Evolutionary conservation across 2,797 vertebrate genomes (phyloP), one percentile per base, ranked within the genome.

Genomic region (Mormyrus hasselquistii): DNA sequence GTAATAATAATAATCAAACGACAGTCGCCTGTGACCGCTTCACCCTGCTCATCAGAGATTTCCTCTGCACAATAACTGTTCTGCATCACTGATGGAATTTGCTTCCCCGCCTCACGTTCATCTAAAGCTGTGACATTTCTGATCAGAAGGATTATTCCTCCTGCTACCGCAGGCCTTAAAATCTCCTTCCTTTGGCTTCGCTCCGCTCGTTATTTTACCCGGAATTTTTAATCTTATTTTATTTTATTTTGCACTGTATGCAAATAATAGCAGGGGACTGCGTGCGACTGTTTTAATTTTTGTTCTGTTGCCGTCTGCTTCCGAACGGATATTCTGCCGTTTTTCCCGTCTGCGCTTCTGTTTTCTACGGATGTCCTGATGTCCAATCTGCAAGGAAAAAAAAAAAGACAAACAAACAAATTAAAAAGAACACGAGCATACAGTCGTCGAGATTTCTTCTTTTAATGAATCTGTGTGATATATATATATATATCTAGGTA

Each of bases 1-100:
- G 97, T 97, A 98, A 99, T 99, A 98, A 99, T 99, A 97, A 98
- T 99, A 98, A 99, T 98, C 98, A 98, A 97, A 99, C 98, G 97
- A 98, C 97, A 98, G 97, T 99, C 97, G 98, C 98, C 97, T 98
- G 97, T 98, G 98, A 98, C 97, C 97, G 96, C 95, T 96, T 95
- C 94, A 95, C 95, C 0, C 92, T 87, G 94, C 96, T 96, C 97
- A 97, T 97, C 96, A 95, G 96, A 96, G 96, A 97, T 93, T 96
- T 90, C 79, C 93, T 89, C 44, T 85, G 94, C 90, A 94, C 95
- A 95, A 97, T 96, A 96, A 95, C 96, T 89, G 95, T 94, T 94
- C 95, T 95, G 93, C 94, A 91, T 93, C 93, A 93, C 93, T 92
- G 93, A 91, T 93, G 92, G 92, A 92, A 92, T 93, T 92, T 89